These are phyloP conservation scores for Catharus ustulatus DNA, from an alignment of 2,797 vertebrate genomes.

Conservation along the genomic window DNA sequence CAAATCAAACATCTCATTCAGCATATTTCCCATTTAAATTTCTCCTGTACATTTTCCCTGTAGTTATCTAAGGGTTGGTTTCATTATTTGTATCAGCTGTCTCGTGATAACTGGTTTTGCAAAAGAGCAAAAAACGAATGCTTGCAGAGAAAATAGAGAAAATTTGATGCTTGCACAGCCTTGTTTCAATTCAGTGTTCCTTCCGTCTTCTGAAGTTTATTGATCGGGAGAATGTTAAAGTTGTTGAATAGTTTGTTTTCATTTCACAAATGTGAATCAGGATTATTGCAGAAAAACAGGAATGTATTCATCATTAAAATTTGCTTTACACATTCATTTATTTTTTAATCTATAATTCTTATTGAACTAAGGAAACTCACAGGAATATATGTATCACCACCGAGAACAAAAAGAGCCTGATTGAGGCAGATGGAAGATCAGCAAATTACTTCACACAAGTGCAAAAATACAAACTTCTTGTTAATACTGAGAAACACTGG, in stretches of 20 bases:
- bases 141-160: slow-evolving; percentile 30
- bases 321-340: slow-evolving; percentile 60
- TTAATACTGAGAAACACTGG: background rate
- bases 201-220: slow-evolving; percentile 44
- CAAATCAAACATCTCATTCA: slow-evolving; percentile 52
- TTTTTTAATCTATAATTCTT: slow-evolving; percentile 71
- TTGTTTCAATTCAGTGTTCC: slow-evolving; percentile 37
- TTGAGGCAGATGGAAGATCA: slow-evolving; percentile 29
- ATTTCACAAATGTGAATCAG: slow-evolving; percentile 43
- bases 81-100: slow-evolving; percentile 35
- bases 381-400: slow-evolving; percentile 8
- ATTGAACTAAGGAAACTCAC: slow-evolving; percentile 53
- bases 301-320: slow-evolving; percentile 59
- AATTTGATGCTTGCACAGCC: slow-evolving; percentile 24
- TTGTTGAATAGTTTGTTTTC: slow-evolving; percentile 61
- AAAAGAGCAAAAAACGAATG: background rate
- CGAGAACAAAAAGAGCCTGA: slow-evolving; percentile 50
- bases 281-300: slow-evolving; percentile 50
- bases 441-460: background rate
- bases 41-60: slow-evolving; percentile 18
- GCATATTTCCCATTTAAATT: slow-evolving; percentile 50
- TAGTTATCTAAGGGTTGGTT: slow-evolving; percentile 20
- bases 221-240: slow-evolving; percentile 41
- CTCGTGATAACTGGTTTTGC: slow-evolving; percentile 37
- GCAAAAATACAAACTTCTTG: background rate